These are phyloP conservation scores for Stegodyphus mimosarum DNA, from an alignment of 1,140 invertebrate genomes.

Conservation along the genomic window DNA sequence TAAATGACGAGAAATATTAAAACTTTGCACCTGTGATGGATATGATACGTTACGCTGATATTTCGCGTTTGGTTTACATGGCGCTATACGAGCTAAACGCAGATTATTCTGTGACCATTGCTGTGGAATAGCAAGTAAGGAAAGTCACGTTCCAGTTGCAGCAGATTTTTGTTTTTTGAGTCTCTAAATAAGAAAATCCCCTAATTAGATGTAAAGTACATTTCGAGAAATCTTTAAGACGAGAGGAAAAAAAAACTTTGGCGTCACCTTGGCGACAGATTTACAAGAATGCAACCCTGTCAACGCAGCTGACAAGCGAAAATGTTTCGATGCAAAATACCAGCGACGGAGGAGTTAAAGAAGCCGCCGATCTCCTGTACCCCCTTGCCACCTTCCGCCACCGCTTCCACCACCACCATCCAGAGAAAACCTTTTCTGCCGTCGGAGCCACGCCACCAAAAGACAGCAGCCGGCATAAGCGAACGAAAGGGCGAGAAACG, in stretches of 20 bases:
- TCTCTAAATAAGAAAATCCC: too few species aligned
- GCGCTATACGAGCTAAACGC: too few species aligned
- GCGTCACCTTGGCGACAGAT: conserved; percentile 12
- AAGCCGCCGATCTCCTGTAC: conserved; percentile 31
- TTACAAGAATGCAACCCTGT: conserved; percentile 6
- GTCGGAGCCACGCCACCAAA: neutral
- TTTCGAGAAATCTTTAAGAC: too few species aligned
- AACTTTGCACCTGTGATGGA: too few species aligned
- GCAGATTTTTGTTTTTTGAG: too few species aligned
- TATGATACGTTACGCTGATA: too few species aligned
- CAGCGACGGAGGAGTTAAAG: conserved; percentile 51
- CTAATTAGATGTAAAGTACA: too few species aligned
- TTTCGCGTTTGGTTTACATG: too few species aligned
- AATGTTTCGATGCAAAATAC: conserved; percentile 60
- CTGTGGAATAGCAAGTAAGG: too few species aligned
- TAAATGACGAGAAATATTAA: too few species aligned
- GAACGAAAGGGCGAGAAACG: conserved; percentile 34
- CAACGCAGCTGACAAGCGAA: conserved; percentile 29
- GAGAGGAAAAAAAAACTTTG: neutral
- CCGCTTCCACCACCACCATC: neutral
- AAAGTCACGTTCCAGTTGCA: too few species aligned
- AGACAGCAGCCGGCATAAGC: neutral
- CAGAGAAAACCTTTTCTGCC: conserved; percentile 15
- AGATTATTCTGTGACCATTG: too few species aligned
- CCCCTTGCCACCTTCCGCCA: conserved; percentile 7